Percentiles rank a stretch among this genome's conserved stretches.
These are phyloP conservation scores for Anastrepha obliqua DNA, from an alignment of 1,140 invertebrate genomes.

Conservation along the genomic window DNA sequence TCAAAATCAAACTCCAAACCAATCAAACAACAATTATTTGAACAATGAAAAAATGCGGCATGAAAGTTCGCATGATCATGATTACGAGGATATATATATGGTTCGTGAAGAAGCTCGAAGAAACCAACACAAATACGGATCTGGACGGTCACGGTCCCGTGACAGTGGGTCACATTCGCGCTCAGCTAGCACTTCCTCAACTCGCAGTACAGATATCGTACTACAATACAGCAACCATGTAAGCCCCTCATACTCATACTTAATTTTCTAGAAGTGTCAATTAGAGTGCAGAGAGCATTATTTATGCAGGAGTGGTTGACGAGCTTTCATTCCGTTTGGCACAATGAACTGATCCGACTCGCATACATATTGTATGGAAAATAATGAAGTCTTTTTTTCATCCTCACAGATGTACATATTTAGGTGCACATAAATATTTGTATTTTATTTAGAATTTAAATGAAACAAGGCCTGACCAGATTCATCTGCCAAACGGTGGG, in stretches of 20 bases:
- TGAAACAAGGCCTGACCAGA: no score
- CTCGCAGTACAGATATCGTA: constrained; percentile 73
- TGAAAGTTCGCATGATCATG: constrained; percentile 76
- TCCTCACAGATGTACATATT: no score
- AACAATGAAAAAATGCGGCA: constrained; percentile 56
- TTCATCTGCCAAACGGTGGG: no score
- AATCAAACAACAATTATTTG: constrained; percentile 54
- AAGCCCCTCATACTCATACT: constrained; percentile 56
- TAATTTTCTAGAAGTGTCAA: background rate
- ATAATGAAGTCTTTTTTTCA: no score
- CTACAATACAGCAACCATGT: constrained; percentile 73
- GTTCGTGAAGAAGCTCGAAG: constrained; percentile 78
- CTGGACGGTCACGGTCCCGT: constrained; percentile 75
- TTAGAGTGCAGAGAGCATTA: background rate
- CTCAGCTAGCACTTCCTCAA: constrained; percentile 78
- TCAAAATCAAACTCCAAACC: constrained; percentile 55
- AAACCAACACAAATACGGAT: constrained; percentile 67
- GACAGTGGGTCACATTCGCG: constrained; percentile 83
- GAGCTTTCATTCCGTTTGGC: background rate
- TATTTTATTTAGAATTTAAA: no score
- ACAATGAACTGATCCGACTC: no score
- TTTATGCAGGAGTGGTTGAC: no score
- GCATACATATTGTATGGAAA: no score
- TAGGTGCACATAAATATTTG: no score
- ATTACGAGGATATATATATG: constrained; percentile 85